phyloP scores from a whole-genome alignment of 2,113 vertebrate genomes.

The Callocephalon fimbriatum region DNA sequence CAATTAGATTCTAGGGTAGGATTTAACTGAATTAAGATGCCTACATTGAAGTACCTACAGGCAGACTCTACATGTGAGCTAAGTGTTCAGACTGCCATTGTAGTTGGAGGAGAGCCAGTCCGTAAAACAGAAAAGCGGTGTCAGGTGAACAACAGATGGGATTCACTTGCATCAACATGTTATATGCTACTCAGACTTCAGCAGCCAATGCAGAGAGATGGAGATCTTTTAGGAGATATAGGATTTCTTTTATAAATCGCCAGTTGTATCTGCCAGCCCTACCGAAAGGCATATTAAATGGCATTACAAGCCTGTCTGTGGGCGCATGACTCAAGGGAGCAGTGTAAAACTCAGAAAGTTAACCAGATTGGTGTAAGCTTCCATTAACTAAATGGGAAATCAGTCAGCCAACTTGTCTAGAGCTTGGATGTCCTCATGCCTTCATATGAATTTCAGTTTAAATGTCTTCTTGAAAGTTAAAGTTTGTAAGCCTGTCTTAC shows the following conservation, averaged over 20 bases:
- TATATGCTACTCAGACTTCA: neutral
- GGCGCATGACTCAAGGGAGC: neutral
- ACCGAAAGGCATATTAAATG: neutral
- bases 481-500: neutral
- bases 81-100: neutral
- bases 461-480: neutral
- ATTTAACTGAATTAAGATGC: neutral
- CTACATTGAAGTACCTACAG: neutral
- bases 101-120: neutral
- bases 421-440: neutral
- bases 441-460: neutral
- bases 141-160: neutral
- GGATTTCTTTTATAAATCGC: neutral
- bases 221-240: neutral
- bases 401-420: neutral
- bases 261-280: neutral
- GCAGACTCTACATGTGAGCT: neutral
- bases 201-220: neutral
- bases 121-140: neutral
- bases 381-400: neutral
- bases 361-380: neutral
- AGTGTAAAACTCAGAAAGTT: neutral
- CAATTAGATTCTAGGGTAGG: neutral
- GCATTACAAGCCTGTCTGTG: neutral
- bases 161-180: neutral